Base-by-base conservation (phyloP, 2,888 invertebrate genomes). In the Caenorhabditis becei region DNA sequence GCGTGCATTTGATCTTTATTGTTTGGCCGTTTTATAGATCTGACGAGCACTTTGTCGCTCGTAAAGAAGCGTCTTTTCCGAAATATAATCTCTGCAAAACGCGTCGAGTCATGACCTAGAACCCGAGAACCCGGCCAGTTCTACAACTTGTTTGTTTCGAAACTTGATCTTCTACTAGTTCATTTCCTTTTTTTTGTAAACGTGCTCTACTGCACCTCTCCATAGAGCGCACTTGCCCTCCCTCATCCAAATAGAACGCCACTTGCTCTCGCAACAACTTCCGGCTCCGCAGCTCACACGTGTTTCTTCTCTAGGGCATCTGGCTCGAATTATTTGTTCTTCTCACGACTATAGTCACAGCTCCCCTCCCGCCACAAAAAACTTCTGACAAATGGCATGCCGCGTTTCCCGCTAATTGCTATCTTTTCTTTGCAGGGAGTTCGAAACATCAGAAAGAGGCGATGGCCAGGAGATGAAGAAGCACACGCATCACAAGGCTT, bases 401-500 rank as follows among this genome's bases (percentile, higher is more conserved):
- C 49, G 59, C 37, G 37, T 24, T 8, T 49, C 7, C 54, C 26
- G 37, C 51, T 59, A 32, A 61, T 51, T 37, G 51, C 37, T 61
- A 32, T 51, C 20, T 41, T 41, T 26, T 18, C 16, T 32, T 41
- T 58, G 35, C 35, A 58, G 58, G 37, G 58, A 37, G 18, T 7
- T 54, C 32, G 18, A n/a, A n/a, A 23, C 14, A 28, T 54, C 23
- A 44, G 16, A 28, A 41, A 49, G 51, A 28, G 24, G 72, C 54
- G 44, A 72, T 72, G 72, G 72, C 10, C 65, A 74, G 74, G 59
- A 65, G 47, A 77, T 77, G 77, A 77, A 77, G 77, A 77, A 77
- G 59, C 70, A 70, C 58, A 70, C 77, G 37, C 77, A 77, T 62
- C 77, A 77, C 54, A 77, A 67, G 67, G 67, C 80, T 26, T 80